Base-by-base conservation (phyloP, 2,797 vertebrate species). In the Chelon labrosus region DNA sequence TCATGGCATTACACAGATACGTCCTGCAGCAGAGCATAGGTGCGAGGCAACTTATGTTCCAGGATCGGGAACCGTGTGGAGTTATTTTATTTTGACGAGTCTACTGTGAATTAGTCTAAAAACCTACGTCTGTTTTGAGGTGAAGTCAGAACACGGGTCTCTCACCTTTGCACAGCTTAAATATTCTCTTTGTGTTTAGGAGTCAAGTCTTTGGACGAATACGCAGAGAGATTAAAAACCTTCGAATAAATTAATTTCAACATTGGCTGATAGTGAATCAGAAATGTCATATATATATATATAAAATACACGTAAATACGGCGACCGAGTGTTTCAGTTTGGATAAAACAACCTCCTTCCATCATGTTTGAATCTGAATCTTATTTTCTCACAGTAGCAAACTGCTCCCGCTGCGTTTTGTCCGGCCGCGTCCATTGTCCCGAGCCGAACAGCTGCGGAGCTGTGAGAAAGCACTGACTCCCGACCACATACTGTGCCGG, bases 371-470 rank as follows among this genome's bases (percentile, higher is more conserved):
- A 1, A 66, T 35, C 57, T 65, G 31, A 31, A 22, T 72, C 67
- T 67, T 16, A 11, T 80, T 65, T 56, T 86, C 77, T 70, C 75
- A 49, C 56, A 52, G 65, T 60, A 62, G 56, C 57, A 47, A 71
- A 49, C 65, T 27, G 58, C 64, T 20, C 85, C 78, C 44, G 76
- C 85, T 64, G 82, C 51, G 70, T 77, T 62, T 69, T 25, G 72
- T 70, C 73, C 81, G 75, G 37, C 71, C 85, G 31, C 1, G 63
- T 69, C 70, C 51, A 65, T 89, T 86, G 82, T 91, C 63, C 80
- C 38, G 0, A 0, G 53, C 37, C 1, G 72, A 88, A 59, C 87
- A 90, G 88, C 90, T 91, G 89, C 85, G 66, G 66, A 71, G 75
- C 78, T 62, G 79, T 16, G 65, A 65, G 67, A 67, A 10, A 39